Evolutionary conservation across 2,113 vertebrate genomes (phyloP), one percentile per base, ranked within the genome.

Genomic region (Artemisiospiza belli): DNA sequence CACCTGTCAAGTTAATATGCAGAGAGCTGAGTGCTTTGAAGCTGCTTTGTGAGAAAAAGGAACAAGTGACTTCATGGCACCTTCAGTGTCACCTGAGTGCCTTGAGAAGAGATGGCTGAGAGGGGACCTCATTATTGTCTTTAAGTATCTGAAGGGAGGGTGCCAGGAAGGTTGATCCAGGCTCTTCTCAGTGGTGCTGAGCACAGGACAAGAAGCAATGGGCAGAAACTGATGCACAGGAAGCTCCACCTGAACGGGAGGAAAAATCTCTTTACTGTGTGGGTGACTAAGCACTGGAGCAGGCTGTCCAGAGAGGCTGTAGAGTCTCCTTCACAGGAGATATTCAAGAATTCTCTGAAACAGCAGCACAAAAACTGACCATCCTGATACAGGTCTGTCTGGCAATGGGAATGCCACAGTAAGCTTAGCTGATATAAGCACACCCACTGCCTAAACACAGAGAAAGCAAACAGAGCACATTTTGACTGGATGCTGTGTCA

Each of bases 31-130:
- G 57, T 5, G 25, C 33, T 87, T 87, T 63, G 39, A 79, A 83
- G 62, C 3, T 24, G 13, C 17, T 87, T 33, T 57, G 30, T 28
- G 39, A 93, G 62, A 61, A 33, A 44, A 82, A n/a, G 14, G 27
- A 92, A 55, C 15, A 91, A 47, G 3, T 39, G 28, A 43, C 33
- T 63, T 41, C 23, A 23, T 0, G 7, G 24, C 18, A 12, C 2
- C 3, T 19, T 54, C 75, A 66, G 31, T 25, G 8, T 44, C 73
- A 59, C 41, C 46, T 33, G 43, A 43, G 43, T 70, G 57, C 22
- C 31, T 49, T 0, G 1, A 43, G 25, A 90, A 49, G 21, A 49
- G 21, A 35, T 0, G 1, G 11, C 69, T 61, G 55, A 41, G 54
- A 67, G 14, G 19, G 12, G n/a, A 62, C 21, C 22, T 33, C 43